Conservation (phyloP, 2,888 invertebrate species). For the Pteria penguin region DNA sequence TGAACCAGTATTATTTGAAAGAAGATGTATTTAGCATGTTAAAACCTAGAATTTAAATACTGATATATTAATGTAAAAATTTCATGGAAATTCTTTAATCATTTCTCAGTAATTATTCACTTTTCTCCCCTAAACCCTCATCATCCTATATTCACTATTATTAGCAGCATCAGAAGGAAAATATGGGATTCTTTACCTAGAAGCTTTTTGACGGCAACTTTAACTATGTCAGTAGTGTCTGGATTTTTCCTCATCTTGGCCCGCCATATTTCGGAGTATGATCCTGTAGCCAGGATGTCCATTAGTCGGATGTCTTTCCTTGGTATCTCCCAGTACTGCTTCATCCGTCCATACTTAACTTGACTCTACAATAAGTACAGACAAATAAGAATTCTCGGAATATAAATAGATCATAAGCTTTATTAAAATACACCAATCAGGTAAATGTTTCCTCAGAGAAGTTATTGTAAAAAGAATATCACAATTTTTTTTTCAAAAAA, state of each 20-base stretch:
- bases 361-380: neutral
- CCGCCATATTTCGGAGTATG: conserved; percentile 73
- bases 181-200: conserved; percentile 46
- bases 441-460: too few species aligned
- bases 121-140: too few species aligned
- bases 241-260: conserved; percentile 70
- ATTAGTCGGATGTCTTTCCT: conserved; percentile 68
- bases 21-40: too few species aligned
- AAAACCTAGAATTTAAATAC: too few species aligned
- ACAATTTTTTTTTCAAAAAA: too few species aligned
- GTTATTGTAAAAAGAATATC: too few species aligned
- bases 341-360: conserved; percentile 65
- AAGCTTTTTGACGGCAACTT: conserved; percentile 70
- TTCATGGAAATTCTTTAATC: too few species aligned
- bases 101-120: too few species aligned
- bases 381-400: neutral
- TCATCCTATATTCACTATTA: neutral
- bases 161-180: neutral
- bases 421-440: neutral
- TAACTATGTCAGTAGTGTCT: conserved; percentile 66
- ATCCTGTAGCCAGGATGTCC: conserved; percentile 69
- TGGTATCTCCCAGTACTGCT: conserved; percentile 73
- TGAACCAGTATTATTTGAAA: too few species aligned
- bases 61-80: too few species aligned
- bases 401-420: neutral